Conservation (phyloP, 2,113 vertebrate genomes). For the pig (Sus scrofa) region DNA sequence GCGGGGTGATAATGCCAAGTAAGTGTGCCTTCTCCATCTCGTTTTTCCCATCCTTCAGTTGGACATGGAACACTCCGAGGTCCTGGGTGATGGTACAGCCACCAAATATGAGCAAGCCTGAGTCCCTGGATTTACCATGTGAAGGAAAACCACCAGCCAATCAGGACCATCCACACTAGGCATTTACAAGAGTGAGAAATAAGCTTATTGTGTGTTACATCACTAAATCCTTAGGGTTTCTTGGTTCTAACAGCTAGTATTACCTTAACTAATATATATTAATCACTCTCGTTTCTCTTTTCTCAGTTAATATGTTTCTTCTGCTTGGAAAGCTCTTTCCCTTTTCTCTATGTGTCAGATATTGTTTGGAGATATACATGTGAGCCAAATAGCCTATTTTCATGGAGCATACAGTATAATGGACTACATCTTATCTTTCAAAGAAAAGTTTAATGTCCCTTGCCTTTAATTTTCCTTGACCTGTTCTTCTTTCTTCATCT, state of each 20-base stretch:
- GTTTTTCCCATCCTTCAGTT: not conserved
- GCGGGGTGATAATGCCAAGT: not conserved
- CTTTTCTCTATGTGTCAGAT: not conserved
- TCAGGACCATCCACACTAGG: not conserved
- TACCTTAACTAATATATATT: not conserved
- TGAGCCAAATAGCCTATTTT: not conserved
- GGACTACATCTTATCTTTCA: not conserved
- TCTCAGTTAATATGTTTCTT: slow-evolving; percentile 15
- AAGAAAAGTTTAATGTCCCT: not conserved
- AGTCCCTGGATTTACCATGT: not conserved
- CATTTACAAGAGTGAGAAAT: not conserved
- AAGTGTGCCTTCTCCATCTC: not conserved
- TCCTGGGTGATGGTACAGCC: not conserved
- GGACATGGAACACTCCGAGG: not conserved
- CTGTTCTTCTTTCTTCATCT: not conserved
- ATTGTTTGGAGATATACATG: not conserved
- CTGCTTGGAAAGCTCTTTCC: not conserved
- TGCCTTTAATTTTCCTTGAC: not conserved
- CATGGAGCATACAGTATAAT: not conserved
- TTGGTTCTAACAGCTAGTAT: not conserved
- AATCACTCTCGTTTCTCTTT: not conserved
- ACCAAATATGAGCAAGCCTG: not conserved
- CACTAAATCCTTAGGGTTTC: not conserved
- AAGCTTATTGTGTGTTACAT: not conserved
- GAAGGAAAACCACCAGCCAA: not conserved